Percentiles rank a stretch among this genome's conserved stretches.
Conservation (phyloP, 2,113 vertebrate species). For the Microcebus ravelobensis region DNA sequence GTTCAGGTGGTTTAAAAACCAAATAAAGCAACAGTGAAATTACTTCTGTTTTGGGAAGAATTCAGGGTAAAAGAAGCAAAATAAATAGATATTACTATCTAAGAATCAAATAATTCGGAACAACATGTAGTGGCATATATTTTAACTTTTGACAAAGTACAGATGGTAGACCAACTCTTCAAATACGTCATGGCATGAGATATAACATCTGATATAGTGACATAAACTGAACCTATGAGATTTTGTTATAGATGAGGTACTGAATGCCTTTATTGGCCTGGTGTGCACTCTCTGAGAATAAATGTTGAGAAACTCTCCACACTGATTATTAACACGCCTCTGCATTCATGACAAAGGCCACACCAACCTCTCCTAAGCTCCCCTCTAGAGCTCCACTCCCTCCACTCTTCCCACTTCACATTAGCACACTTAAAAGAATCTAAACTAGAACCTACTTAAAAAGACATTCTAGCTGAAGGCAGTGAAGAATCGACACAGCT, state of each 20-base stretch:
- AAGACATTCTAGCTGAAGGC: background rate
- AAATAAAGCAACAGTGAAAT: background rate
- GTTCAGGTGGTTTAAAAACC: background rate
- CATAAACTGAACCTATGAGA: background rate
- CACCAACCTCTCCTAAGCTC: background rate
- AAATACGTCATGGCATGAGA: background rate
- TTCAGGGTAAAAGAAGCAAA: constrained; percentile 32
- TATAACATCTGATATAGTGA: background rate
- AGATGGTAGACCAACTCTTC: background rate
- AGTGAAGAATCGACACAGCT: background rate
- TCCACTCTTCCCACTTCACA: background rate
- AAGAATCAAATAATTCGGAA: background rate
- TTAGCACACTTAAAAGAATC: background rate
- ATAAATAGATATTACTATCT: background rate
- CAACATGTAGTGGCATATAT: background rate
- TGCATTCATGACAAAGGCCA: constrained; percentile 3
- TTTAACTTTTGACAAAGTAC: constrained; percentile 2
- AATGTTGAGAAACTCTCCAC: background rate
- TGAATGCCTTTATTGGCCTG: background rate
- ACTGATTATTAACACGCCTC: constrained; percentile 27
- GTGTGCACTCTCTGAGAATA: background rate
- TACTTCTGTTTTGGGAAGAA: background rate
- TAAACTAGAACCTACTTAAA: background rate
- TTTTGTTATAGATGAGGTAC: background rate
- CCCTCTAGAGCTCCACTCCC: too few relatives aligned